phyloP scores from a whole-genome alignment of 1,140 invertebrate species.

The Micrasema minimum region DNA sequence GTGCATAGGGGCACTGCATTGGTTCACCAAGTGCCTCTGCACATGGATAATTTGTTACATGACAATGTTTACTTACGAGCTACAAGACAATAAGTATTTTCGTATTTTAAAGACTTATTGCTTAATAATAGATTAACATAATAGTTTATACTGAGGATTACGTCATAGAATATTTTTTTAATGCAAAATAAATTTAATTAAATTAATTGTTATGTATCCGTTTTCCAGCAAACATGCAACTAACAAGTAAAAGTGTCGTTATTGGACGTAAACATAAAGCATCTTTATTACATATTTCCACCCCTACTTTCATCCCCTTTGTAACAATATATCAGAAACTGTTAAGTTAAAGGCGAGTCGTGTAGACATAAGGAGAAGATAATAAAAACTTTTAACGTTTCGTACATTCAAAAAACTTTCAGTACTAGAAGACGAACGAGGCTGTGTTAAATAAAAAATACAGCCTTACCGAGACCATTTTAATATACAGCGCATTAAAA shows the following conservation, averaged over 20 bases:
- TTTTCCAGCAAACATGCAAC: slow-evolving; percentile 9
- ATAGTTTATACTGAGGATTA: too few relatives aligned
- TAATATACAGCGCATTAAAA: slow-evolving; percentile 18
- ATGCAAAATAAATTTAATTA: too few relatives aligned
- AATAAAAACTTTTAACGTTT: slow-evolving; percentile 36
- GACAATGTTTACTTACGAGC: too few relatives aligned
- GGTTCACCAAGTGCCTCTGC: too few relatives aligned
- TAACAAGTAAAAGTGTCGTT: slow-evolving; percentile 4
- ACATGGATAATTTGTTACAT: too few relatives aligned
- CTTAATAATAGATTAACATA: too few relatives aligned
- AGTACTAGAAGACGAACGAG: slow-evolving; percentile 30
- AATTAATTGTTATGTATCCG: too few relatives aligned
- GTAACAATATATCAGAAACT: slow-evolving; percentile 28
- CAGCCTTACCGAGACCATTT: slow-evolving; percentile 13
- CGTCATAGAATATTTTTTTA: too few relatives aligned
- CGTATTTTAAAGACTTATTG: too few relatives aligned
- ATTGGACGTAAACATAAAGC: slow-evolving; percentile 1
- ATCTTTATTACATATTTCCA: slow-evolving; percentile 16
- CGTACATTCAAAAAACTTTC: slow-evolving; percentile 28
- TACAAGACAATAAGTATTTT: too few relatives aligned
- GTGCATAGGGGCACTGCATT: too few relatives aligned
- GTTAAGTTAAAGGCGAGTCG: slow-evolving; percentile 24
- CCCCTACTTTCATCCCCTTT: not conserved
- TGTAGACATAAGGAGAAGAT: slow-evolving; percentile 35
- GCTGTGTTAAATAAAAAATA: slow-evolving; percentile 34